These are phyloP conservation scores for Popillia japonica DNA, from an alignment of 1,140 invertebrate genomes.

Conservation along the genomic window DNA sequence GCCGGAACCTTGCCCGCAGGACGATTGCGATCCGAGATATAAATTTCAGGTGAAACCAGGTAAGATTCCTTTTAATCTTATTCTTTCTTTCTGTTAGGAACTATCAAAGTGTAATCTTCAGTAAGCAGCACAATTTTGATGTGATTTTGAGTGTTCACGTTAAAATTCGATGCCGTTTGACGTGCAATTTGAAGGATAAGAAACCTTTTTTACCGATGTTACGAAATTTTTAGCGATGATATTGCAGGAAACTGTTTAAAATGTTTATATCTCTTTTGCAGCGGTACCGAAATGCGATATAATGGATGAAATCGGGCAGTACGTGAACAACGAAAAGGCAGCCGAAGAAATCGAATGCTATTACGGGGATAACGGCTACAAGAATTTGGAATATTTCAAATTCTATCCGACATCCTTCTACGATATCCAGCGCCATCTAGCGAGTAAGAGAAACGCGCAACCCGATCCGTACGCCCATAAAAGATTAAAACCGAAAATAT, in stretches of 20 bases:
- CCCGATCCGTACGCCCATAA: background rate
- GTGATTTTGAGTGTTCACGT: too few relatives aligned
- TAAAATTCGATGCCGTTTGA: too few relatives aligned
- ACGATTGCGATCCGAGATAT: background rate
- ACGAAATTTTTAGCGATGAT: too few relatives aligned
- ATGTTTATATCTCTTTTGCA: background rate
- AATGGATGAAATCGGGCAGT: background rate
- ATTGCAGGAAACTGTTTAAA: too few relatives aligned
- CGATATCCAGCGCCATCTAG: background rate
- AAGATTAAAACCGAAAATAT: background rate
- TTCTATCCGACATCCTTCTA: background rate
- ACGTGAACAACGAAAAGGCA: background rate
- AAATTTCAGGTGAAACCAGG: background rate
- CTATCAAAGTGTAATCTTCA: too few relatives aligned
- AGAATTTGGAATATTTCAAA: conserved; percentile 33
- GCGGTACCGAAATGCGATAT: conserved; percentile 12
- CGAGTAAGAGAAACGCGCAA: background rate
- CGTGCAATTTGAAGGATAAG: background rate
- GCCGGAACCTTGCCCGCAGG: too few relatives aligned
- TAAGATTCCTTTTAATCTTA: background rate
- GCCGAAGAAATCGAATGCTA: background rate
- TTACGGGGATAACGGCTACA: conserved; percentile 13
- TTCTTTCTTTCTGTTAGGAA: background rate
- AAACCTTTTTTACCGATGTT: too few relatives aligned
- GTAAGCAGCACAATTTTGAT: too few relatives aligned